These are phyloP conservation scores for Vireo altiloquus DNA, from an alignment of 2,113 vertebrate species.

Conservation along the genomic window DNA sequence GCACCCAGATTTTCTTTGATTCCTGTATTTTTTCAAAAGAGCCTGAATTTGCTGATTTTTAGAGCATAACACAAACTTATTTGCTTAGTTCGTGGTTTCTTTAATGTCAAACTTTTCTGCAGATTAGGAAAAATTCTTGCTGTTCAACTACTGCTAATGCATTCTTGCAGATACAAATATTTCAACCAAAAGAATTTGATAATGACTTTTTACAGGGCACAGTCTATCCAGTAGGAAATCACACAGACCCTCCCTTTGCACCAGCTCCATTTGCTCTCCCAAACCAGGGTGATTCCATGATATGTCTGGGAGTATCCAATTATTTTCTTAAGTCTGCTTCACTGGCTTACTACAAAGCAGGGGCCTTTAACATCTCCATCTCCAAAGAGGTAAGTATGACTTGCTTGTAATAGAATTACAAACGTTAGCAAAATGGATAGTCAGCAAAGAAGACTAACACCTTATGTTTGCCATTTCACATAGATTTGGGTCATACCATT, in stretches of 20 bases:
- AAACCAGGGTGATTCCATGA: conserved; percentile 35
- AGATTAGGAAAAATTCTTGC: not conserved
- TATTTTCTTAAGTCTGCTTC: conserved; percentile 68
- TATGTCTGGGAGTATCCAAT: conserved; percentile 58
- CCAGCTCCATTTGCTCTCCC: conserved; percentile 48
- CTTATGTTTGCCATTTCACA: not conserved
- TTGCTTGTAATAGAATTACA: not conserved
- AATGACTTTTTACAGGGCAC: conserved; percentile 49
- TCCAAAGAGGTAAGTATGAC: conserved; percentile 46
- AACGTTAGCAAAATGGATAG: not conserved
- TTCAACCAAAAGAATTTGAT: not conserved
- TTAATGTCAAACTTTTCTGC: not conserved
- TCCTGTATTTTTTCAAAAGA: not conserved
- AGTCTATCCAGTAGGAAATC: conserved; percentile 49
- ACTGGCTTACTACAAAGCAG: conserved; percentile 58
- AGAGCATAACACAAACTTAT: not conserved
- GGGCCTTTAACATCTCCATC: conserved; percentile 41
- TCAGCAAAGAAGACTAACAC: not conserved
- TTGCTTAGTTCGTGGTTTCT: not conserved
- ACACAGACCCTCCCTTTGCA: conserved; percentile 38
- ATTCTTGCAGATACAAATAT: not conserved
- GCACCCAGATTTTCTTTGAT: not conserved
- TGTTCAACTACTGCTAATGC: not conserved
- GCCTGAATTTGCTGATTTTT: not conserved
- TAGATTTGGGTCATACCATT: not conserved